Evolutionary conservation across 2,113 vertebrate genomes (phyloP).

Genomic region (Colossoma macropomum): DNA sequence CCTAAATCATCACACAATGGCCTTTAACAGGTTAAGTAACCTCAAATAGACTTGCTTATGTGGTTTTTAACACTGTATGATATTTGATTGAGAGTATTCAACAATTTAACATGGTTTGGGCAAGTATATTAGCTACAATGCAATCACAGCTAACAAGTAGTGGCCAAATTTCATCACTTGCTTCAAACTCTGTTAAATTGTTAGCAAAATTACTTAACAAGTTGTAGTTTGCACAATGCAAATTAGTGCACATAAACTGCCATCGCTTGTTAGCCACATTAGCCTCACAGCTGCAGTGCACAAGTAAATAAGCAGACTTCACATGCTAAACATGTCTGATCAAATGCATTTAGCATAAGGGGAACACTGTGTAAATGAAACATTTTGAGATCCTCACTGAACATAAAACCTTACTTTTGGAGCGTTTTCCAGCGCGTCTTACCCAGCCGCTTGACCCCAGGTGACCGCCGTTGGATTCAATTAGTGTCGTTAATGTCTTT

Average conservation of each 20-base stretch:
- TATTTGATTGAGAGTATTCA: no score
- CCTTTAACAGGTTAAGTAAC: no score
- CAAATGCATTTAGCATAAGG: not conserved
- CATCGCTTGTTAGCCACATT: not conserved
- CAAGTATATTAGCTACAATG: no score
- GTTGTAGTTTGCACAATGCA: not conserved
- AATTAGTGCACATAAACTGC: not conserved
- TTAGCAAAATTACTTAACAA: no score
- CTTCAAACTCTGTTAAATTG: no score
- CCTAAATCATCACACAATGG: no score
- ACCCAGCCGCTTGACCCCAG: slow-evolving; percentile 32
- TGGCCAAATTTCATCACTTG: no score
- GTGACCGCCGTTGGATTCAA: slow-evolving; percentile 55
- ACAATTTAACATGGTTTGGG: no score
- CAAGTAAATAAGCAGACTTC: not conserved
- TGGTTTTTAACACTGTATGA: no score
- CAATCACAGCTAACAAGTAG: no score
- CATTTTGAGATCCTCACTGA: not conserved
- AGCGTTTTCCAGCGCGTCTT: slow-evolving; percentile 16
- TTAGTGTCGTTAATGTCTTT: slow-evolving; percentile 58
- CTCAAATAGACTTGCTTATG: no score
- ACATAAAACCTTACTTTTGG: slow-evolving; percentile 26
- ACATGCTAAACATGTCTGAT: not conserved
- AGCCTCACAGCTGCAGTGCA: not conserved
- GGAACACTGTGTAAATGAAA: not conserved